Conservation (phyloP, 2,888 invertebrate species). For the Bombylius major region DNA sequence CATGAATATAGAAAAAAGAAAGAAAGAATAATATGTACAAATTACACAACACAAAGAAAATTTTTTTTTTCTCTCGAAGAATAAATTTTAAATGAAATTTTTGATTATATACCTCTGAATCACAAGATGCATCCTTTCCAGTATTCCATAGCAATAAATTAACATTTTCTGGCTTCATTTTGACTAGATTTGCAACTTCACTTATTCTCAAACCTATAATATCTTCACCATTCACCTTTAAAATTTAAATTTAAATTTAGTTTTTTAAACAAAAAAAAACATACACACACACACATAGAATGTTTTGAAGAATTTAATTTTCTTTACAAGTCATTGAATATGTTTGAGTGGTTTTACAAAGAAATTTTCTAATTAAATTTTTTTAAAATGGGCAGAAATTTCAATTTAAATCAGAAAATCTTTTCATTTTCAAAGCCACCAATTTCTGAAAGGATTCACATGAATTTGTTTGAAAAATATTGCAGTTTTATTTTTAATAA, state of each 20-base stretch:
- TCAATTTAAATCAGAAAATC: no score
- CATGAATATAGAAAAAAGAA: no score
- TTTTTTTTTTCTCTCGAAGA: not conserved
- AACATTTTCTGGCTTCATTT: conserved; percentile 34
- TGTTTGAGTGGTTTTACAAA: not conserved
- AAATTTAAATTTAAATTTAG: conserved; percentile 4
- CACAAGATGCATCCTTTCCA: conserved; percentile 37
- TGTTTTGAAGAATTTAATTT: not conserved
- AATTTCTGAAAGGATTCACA: no score
- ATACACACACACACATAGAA: conserved; percentile 19
- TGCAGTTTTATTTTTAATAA: no score
- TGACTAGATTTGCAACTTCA: conserved; percentile 42
- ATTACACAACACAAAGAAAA: no score
- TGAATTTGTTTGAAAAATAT: no score
- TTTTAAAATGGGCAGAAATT: no score
- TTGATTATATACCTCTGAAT: conserved; percentile 31
- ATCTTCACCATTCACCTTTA: conserved; percentile 46
- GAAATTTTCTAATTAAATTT: no score
- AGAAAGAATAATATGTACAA: no score
- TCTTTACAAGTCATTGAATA: not conserved
- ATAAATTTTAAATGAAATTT: not conserved
- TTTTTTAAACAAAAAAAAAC: no score
- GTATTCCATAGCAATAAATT: conserved; percentile 41
- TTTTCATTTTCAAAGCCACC: no score
- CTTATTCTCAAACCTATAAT: conserved; percentile 40